Evolutionary conservation across 2,797 vertebrate species (phyloP).

Genomic region (Phoeniculus purpureus): DNA sequence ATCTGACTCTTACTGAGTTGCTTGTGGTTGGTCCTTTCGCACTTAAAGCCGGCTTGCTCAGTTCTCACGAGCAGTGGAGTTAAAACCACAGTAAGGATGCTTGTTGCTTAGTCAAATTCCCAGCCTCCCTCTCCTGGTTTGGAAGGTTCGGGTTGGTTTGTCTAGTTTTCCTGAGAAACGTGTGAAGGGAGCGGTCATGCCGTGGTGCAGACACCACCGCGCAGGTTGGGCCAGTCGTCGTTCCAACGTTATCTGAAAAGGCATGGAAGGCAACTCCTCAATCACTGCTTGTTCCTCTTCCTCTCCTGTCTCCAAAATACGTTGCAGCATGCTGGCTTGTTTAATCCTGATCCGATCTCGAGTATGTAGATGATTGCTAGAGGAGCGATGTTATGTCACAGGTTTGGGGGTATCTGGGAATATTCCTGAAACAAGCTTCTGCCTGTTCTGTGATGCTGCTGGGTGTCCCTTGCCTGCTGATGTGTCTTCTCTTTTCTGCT

Average conservation of each 20-base stretch:
- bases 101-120: background rate
- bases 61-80: background rate
- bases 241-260: constrained; percentile 45
- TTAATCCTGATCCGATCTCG: background rate
- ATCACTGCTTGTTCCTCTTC: constrained; percentile 1
- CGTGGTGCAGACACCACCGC: background rate
- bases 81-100: background rate
- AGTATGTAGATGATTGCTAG: background rate
- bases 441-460: background rate
- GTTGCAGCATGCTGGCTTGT: background rate
- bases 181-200: background rate
- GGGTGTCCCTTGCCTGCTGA: background rate
- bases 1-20: background rate
- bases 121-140: background rate
- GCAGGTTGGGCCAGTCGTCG: background rate
- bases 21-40: background rate
- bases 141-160: background rate
- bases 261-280: constrained; percentile 56
- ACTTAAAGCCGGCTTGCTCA: background rate
- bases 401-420: background rate
- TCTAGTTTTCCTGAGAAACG: constrained; percentile 21
- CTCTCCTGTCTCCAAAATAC: background rate
- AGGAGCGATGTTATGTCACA: background rate
- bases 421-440: background rate
- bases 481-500: background rate